Evolutionary conservation across 2,888 invertebrate genomes (phyloP).

Genomic region (Philhelius pedissequus): DNA sequence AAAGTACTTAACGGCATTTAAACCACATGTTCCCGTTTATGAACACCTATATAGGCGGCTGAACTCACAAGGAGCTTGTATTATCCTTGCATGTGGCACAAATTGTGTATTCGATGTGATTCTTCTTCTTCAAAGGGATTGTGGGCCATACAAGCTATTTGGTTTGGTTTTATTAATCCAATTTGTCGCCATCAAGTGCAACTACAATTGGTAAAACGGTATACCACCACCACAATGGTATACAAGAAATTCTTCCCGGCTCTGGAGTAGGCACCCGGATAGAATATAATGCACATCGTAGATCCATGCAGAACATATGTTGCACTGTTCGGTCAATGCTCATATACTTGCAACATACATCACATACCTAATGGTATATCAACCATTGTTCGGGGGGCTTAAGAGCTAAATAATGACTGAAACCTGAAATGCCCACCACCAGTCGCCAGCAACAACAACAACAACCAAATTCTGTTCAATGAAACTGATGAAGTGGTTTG

Average conservation of each 20-base stretch:
- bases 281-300: neutral
- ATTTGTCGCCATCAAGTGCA: constrained; percentile 65
- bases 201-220: constrained; percentile 38
- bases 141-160: constrained; percentile 12
- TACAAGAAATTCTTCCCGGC: constrained; percentile 2
- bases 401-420: constrained; percentile 21
- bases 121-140: constrained; percentile 25
- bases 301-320: constrained; percentile 32
- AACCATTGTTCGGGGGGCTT: constrained; percentile 58
- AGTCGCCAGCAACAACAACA: constrained; percentile 15
- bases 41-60: constrained; percentile 35
- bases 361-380: constrained; percentile 61
- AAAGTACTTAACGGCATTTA: constrained; percentile 53
- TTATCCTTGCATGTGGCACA: constrained; percentile 35
- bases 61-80: constrained; percentile 49
- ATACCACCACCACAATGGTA: constrained; percentile 1
- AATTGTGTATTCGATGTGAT: neutral
- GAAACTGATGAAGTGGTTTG: constrained; percentile 67
- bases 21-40: constrained; percentile 26
- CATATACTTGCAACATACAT: constrained; percentile 53
- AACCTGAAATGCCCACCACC: constrained; percentile 28
- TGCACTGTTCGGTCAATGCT: constrained; percentile 49
- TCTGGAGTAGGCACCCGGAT: no score
- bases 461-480: constrained; percentile 61
- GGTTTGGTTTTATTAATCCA: constrained; percentile 55